Evolutionary conservation across 2,888 invertebrate species (phyloP).

Genomic region (Oscheius onirici): DNA sequence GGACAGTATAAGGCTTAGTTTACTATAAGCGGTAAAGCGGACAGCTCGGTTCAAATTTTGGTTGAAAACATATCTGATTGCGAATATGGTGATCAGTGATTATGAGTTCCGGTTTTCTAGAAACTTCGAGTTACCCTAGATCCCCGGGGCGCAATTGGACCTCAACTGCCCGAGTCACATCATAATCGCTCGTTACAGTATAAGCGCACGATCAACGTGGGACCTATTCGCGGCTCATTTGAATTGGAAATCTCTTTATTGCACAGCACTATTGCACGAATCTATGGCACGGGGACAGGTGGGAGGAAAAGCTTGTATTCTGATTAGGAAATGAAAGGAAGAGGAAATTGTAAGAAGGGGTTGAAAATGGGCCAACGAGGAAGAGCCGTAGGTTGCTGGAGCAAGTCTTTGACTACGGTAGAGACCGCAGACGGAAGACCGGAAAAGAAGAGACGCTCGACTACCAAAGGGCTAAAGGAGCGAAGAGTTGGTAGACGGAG

Average conservation of each 20-base stretch:
- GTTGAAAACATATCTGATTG: too few species aligned
- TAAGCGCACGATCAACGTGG: constrained; percentile 20
- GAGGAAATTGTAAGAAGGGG: constrained; percentile 14
- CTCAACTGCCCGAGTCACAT: not conserved
- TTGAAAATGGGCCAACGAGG: constrained; percentile 18
- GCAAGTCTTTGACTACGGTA: constrained; percentile 14
- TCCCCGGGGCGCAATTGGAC: too few species aligned
- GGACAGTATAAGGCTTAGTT: too few species aligned
- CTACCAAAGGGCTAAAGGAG: constrained; percentile 7
- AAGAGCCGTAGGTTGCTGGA: constrained; percentile 4
- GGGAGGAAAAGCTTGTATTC: not conserved
- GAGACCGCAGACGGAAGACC: constrained; percentile 20
- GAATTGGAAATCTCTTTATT: constrained; percentile 20
- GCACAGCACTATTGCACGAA: constrained; percentile 20
- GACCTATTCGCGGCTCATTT: constrained; percentile 21
- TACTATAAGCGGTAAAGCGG: too few species aligned
- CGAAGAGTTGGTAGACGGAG: constrained; percentile 22
- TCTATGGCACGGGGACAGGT: constrained; percentile 23
- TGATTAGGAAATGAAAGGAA: constrained; percentile 9
- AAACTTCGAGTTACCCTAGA: not conserved
- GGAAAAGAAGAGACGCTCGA: constrained; percentile 30
- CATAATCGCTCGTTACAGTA: constrained; percentile 29
- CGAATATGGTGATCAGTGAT: too few species aligned
- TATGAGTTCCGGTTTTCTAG: not conserved
- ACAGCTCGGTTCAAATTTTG: too few species aligned